phyloP scores from a whole-genome alignment of 2,113 vertebrate genomes.

The Nycticryphes semicollaris region DNA sequence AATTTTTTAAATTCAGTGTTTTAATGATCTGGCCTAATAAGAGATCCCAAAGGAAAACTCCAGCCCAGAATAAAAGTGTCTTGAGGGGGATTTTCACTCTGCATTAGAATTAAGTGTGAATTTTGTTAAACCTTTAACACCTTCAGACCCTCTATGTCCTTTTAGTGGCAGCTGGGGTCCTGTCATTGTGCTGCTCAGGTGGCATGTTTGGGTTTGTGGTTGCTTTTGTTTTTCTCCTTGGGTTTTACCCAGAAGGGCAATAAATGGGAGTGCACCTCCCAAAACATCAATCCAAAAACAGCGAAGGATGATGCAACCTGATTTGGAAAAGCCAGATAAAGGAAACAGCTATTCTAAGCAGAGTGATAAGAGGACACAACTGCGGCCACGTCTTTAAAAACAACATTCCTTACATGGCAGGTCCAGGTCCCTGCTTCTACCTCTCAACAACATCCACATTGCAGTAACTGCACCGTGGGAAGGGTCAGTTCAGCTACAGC shows the following conservation, averaged over 20 bases:
- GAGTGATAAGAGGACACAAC: not conserved
- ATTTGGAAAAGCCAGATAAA: not conserved
- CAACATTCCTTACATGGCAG: rapidly evolving
- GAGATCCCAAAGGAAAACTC: not conserved
- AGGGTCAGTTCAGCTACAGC: not conserved
- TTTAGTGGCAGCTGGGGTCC: not conserved
- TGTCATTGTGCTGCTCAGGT: not conserved
- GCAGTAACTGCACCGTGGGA: not conserved
- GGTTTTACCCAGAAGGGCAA: not conserved
- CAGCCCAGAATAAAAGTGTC: not conserved
- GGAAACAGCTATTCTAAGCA: not conserved
- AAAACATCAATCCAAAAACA: not conserved
- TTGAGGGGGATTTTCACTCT: not conserved
- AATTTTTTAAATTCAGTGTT: not conserved
- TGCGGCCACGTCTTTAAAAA: not conserved
- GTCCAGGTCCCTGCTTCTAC: not conserved
- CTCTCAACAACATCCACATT: not conserved
- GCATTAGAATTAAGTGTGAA: not conserved
- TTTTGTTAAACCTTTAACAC: not conserved
- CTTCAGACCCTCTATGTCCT: not conserved
- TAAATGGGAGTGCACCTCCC: not conserved
- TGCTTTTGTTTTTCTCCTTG: not conserved
- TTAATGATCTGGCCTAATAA: not conserved
- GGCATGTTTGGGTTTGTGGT: not conserved
- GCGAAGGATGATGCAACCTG: not conserved